phyloP scores from a whole-genome alignment of 2,113 vertebrate genomes.

The Tylochromis polylepis region DNA sequence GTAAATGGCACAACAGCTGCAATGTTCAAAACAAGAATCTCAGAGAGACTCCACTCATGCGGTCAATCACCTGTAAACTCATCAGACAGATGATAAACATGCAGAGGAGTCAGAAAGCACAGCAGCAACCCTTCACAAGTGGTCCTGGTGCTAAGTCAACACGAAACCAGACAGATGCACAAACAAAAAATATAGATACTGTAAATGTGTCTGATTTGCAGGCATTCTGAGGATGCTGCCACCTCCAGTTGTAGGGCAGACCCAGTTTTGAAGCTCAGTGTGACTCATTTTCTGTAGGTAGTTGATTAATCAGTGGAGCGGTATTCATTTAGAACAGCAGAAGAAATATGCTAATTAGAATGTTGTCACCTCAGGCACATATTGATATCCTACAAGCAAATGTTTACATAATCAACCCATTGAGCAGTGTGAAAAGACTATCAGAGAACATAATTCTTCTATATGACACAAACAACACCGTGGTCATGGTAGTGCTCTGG shows the following conservation, averaged over 20 bases:
- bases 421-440: background rate
- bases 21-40: background rate
- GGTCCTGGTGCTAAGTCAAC: slow-evolving; percentile 20
- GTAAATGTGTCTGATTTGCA: background rate
- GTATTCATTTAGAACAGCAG: slow-evolving; percentile 2
- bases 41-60: slow-evolving; percentile 15
- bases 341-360: background rate
- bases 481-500: slow-evolving; percentile 33
- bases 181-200: background rate
- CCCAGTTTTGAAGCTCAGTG: background rate
- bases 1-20: background rate
- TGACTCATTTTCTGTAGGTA: slow-evolving; percentile 22
- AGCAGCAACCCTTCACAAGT: slow-evolving; percentile 39
- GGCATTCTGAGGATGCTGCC: slow-evolving; percentile 13
- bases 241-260: background rate
- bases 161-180: slow-evolving; percentile 3
- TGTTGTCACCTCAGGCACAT: slow-evolving; percentile 9
- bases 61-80: slow-evolving; percentile 49
- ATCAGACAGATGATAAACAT: slow-evolving; percentile 26
- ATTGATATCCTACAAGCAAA: background rate
- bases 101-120: slow-evolving; percentile 40
- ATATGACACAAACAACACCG: slow-evolving; percentile 7
- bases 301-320: slow-evolving; percentile 20
- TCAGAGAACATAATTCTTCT: background rate
- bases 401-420: background rate